A percentile compares a stretch with the other conserved stretches of the same genome.
Conservation (phyloP, 1,140 invertebrate species). For the Antheraea mylitta region DNA sequence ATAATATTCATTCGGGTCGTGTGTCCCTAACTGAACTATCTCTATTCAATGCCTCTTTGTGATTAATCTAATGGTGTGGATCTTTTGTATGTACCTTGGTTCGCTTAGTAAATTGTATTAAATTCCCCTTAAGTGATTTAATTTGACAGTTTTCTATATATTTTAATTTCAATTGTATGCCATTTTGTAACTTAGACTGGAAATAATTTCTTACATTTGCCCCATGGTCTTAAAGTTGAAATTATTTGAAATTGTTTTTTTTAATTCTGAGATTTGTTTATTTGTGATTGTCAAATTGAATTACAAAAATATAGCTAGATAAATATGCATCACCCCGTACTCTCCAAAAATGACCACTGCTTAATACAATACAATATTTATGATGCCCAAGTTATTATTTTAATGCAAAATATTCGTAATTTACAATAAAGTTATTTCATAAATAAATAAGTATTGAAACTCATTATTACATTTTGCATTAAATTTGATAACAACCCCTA, state of each 20-base stretch:
- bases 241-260: too few species aligned
- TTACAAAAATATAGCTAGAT: background rate
- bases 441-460: background rate
- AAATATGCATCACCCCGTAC: background rate
- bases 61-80: constrained; percentile 15
- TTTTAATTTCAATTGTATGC: background rate
- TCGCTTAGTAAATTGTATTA: constrained; percentile 10
- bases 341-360: background rate
- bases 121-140: background rate
- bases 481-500: constrained; percentile 1
- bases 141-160: background rate
- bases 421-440: too few species aligned
- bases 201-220: too few species aligned
- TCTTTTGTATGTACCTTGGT: background rate
- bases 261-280: too few species aligned
- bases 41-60: background rate
- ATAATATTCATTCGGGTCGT: background rate
- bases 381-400: background rate
- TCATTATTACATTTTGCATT: background rate
- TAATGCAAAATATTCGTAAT: background rate
- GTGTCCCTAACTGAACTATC: background rate
- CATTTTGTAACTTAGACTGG: background rate
- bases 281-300: background rate
- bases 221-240: too few species aligned
- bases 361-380: background rate